Base-by-base conservation (phyloP, 2,888 invertebrate species). In the Scaeva pyrastri region DNA sequence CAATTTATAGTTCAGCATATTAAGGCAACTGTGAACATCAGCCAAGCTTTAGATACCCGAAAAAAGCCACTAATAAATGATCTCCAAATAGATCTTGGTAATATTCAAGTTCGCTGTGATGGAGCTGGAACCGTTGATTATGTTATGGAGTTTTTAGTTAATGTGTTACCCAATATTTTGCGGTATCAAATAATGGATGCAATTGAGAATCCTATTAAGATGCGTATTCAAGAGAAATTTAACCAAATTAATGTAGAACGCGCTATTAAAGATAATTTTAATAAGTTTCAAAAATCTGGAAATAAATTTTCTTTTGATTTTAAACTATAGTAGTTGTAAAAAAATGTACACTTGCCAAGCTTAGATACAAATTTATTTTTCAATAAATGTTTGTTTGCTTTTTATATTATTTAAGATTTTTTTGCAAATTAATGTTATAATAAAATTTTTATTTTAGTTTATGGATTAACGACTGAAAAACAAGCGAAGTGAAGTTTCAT, bases 121-220 rank as follows among this genome's bases (percentile, higher is more conserved):
- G 98, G 98, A 0, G 96, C 97, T 0, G 97, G 98, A n/a, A 97
- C 97, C 0, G 88, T 96, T 16, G 98, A 98, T 92, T 97, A 97
- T 90, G 90, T 96, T 0, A 93, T 97, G 82, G 98, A 98, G 92
- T 95, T 96, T 78, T 94, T 94, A 5, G 94, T 97, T 0, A 98
- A 98, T 91, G 93, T 97, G 60, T 90, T 97, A 68, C 97, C 97
- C 0, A 98, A 98, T 93, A 93, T 97, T 58, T 93, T 98, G 83
- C 94, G 98, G 73, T 97, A 97, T 90, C 97, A 97, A 92, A 97
- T 97, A 81, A 96, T 97, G 95, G 96, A 97, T 90, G 96, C 97
- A 0, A 91, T 97, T 48, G 97, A 97, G 92, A 95, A 95, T 45
- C 97, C 97, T 0, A 92, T 97, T 3, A 96, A 94, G 90, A 94